phyloP scores from a whole-genome alignment of 2,113 vertebrate genomes.

The Phaethornis superciliosus region DNA sequence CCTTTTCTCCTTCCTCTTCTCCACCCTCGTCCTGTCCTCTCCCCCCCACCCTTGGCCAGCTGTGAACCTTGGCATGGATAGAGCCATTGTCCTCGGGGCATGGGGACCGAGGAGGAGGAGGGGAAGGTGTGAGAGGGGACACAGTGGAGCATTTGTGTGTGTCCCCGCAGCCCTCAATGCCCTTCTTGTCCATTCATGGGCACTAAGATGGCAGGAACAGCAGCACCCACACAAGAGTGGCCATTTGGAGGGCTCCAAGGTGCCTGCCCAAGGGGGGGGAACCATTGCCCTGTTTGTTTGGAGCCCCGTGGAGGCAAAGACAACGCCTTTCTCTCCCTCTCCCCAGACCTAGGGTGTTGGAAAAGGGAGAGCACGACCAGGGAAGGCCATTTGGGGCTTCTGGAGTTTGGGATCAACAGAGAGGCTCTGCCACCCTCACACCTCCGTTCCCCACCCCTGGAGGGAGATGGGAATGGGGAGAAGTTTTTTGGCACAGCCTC shows the following conservation, averaged over 20 bases:
- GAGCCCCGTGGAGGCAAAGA: conserved; percentile 6
- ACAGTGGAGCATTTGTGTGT: conserved; percentile 74
- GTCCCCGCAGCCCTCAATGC: conserved; percentile 78
- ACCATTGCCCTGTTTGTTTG: conserved; percentile 73
- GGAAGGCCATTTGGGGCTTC: background rate
- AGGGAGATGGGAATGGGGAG: background rate
- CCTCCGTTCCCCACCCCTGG: background rate
- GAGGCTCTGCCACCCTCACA: background rate
- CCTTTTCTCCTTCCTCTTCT: conserved; percentile 14
- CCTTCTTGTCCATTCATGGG: conserved; percentile 82
- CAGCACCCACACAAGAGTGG: conserved; percentile 67
- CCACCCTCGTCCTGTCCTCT: conserved; percentile 15
- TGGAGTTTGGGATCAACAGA: too few relatives aligned
- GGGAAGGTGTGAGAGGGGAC: conserved; percentile 78
- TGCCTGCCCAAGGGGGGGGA: conserved; percentile 49
- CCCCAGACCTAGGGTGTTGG: background rate
- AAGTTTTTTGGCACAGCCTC: background rate
- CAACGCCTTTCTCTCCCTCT: conserved; percentile 35
- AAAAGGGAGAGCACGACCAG: background rate
- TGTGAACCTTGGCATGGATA: conserved; percentile 80
- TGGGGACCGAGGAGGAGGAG: conserved; percentile 57
- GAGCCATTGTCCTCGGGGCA: conserved; percentile 75
- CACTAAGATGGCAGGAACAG: conserved; percentile 78
- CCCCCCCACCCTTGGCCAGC: conserved; percentile 71
- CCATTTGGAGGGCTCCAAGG: conserved; percentile 67